Percentiles rank a stretch among this genome's conserved stretches.
These are phyloP conservation scores for Falco peregrinus DNA, from an alignment of 2,797 vertebrate genomes.

Conservation along the genomic window DNA sequence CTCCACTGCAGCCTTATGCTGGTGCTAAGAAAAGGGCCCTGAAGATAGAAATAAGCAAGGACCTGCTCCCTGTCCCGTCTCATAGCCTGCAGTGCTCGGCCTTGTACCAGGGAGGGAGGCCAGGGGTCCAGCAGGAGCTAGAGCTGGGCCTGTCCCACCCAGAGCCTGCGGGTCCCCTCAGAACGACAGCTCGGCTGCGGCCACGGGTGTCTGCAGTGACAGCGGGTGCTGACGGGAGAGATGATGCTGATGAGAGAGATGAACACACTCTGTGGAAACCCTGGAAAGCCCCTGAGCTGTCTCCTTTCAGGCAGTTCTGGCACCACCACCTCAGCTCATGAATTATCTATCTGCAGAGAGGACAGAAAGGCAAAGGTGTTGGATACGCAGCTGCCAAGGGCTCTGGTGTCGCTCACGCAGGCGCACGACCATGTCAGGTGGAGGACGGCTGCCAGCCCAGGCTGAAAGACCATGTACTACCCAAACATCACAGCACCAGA, in stretches of 20 bases:
- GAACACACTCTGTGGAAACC: background rate
- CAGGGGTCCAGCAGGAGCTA: background rate
- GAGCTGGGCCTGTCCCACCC: background rate
- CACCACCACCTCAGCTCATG: background rate
- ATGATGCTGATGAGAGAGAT: background rate
- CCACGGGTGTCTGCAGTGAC: fast-evolving
- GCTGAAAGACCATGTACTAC: background rate
- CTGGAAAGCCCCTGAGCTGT: background rate
- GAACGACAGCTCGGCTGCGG: background rate
- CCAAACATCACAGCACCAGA: background rate
- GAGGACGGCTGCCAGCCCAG: background rate
- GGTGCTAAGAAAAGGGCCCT: background rate
- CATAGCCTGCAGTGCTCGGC: fast-evolving
- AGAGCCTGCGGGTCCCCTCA: background rate
- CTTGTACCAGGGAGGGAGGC: background rate
- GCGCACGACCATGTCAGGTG: background rate
- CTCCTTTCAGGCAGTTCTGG: background rate
- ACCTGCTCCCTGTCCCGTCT: background rate
- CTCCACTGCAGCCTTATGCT: background rate
- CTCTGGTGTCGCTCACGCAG: background rate
- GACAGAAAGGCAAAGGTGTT: background rate
- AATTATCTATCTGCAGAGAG: background rate
- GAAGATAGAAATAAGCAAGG: background rate
- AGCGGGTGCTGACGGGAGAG: background rate
- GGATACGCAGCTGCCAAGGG: background rate